Evolutionary conservation across 2,888 invertebrate genomes (phyloP), one percentile per base, ranked within the genome.

Genomic region (Iselma pallidipennis): DNA sequence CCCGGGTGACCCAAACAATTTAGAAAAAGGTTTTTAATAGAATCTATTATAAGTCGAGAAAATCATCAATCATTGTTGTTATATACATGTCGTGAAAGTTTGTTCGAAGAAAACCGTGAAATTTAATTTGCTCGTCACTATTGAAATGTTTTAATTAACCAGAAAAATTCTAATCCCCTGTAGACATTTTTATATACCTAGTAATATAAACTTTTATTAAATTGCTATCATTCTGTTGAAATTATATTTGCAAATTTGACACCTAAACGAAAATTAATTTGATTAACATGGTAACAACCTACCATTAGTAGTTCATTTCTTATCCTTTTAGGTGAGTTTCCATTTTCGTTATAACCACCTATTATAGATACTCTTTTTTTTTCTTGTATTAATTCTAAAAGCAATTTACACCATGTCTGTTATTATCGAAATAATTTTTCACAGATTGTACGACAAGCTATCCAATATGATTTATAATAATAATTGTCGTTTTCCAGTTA

Each of bases 271-370:
- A 9, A 21, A 21, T 2, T 45, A 45, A 45, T 45, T 45, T 45
- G 10, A 4, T 21, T 10, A 4, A 45, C 19, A 45, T 45, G 19
- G 6, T 19, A 45, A 45, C 21, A 45, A 21, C 45, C 45, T 45
- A 45, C 21, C 45, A 45, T 45, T 45, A 5, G n/a, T n/a, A n/a
- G 10, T 12, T 45, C 21, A 12, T 45, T 21, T 45, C 45, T 21
- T 45, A 45, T 45, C 45, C 45, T 45, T 45, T 45, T 45, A 45
- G 45, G 19, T 45, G 21, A 21, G 45, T 45, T 45, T 19, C 45
- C 45, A 21, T 45, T 45, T 45, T 21, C 9, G 45, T 45, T 21
- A 45, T 21, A 45, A 21, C 10, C 12, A 6, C 25, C 25, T 25
- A 25, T 25, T 25, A 45, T 45, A 2, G 19, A 21, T 45, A n/a